Conservation (phyloP, 1,140 invertebrate species). For the Drosophila takahashii region DNA sequence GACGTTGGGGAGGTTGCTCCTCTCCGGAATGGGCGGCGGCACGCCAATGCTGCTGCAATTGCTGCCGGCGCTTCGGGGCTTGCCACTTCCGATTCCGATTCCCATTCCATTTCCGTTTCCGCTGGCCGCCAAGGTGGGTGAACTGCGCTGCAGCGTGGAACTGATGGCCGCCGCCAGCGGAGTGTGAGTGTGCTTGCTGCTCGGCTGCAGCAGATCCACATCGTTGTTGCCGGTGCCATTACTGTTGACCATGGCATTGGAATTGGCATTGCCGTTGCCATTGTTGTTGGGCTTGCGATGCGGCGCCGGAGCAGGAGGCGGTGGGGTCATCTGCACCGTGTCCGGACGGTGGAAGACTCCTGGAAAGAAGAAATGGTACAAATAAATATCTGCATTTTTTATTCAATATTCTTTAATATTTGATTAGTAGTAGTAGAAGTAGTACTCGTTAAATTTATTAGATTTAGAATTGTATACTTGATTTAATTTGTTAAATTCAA, state of each 20-base stretch:
- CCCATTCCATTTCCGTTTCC: constrained; percentile 19
- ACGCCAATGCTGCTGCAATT: constrained; percentile 53
- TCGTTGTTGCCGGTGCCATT: constrained; percentile 52
- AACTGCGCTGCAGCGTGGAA: constrained; percentile 62
- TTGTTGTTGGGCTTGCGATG: constrained; percentile 79
- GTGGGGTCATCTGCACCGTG: constrained; percentile 83
- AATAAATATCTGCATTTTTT: no score
- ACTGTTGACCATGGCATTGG: constrained; percentile 62
- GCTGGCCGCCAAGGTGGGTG: constrained; percentile 43
- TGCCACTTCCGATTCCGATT: constrained; percentile 7
- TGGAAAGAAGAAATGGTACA: constrained; percentile 4
- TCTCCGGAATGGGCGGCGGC: constrained; percentile 76
- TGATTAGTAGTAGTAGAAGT: no score
- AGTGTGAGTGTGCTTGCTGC: constrained; percentile 58
- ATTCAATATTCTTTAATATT: no score
- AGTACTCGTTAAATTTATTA: no score
- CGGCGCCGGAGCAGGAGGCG: constrained; percentile 81
- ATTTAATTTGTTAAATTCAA: no score
- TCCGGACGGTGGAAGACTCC: constrained; percentile 83
- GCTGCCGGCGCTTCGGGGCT: constrained; percentile 48
- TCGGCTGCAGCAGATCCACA: constrained; percentile 67
- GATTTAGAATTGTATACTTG: no score
- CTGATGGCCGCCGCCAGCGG: constrained; percentile 48
- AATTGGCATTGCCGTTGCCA: constrained; percentile 71
- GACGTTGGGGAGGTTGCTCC: constrained; percentile 28